phyloP scores from a whole-genome alignment of 2,888 invertebrate species.

The Campoletis raptor region DNA sequence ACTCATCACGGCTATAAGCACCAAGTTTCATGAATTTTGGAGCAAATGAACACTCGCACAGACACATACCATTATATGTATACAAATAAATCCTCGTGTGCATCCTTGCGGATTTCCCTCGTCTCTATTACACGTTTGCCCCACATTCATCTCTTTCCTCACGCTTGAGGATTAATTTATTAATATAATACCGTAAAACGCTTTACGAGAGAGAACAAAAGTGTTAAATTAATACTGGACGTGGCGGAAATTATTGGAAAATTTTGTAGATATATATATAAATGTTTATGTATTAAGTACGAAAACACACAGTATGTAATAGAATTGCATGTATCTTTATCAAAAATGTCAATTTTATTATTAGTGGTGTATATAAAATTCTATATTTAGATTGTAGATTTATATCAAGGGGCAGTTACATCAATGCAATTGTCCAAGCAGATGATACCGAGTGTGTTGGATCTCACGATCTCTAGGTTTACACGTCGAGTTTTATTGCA shows the following conservation, averaged over 20 bases:
- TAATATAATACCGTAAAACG: constrained; percentile 47
- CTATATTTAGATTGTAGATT: not conserved
- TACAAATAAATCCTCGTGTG: constrained; percentile 3
- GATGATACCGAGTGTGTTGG: constrained; percentile 8
- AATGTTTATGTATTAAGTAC: not conserved
- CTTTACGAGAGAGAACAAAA: constrained; percentile 37
- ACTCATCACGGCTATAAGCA: not conserved
- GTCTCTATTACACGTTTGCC: constrained; percentile 15
- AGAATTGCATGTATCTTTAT: not conserved
- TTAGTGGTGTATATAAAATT: not conserved
- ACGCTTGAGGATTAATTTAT: constrained; percentile 43
- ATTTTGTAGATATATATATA: not conserved
- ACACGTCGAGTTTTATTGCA: constrained; percentile 12
- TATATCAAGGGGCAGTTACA: constrained; percentile 2
- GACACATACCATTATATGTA: not conserved
- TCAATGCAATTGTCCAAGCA: constrained; percentile 28
- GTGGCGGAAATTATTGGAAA: constrained; percentile 17
- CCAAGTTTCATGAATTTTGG: constrained; percentile 33
- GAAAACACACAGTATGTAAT: not conserved
- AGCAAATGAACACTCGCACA: constrained; percentile 8
- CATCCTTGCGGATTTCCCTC: constrained; percentile 11
- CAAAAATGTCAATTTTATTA: not conserved
- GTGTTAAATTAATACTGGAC: constrained; percentile 18
- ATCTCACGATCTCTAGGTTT: constrained; percentile 17
- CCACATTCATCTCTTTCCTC: not conserved